Conservation (phyloP, 2,888 invertebrate genomes). For the Hirtodrosophila confusa region DNA sequence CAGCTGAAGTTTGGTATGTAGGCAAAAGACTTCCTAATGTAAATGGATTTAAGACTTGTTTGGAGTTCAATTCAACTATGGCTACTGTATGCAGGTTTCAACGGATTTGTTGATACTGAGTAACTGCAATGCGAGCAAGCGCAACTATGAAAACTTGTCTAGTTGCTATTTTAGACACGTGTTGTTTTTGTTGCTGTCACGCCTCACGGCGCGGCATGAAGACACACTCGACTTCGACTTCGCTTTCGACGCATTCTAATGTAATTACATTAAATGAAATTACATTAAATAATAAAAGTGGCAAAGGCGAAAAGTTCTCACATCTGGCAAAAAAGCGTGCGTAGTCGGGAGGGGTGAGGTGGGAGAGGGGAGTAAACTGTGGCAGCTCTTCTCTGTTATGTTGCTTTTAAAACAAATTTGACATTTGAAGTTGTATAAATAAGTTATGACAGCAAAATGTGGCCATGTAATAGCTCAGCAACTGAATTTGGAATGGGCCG, state of each 20-base stretch:
- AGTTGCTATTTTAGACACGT: slow-evolving; percentile 25
- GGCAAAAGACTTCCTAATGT: no score
- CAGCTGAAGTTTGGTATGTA: no score
- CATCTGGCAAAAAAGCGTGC: slow-evolving; percentile 21
- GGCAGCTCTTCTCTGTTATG: slow-evolving; percentile 26
- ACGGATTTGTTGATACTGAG: not conserved
- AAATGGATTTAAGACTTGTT: no score
- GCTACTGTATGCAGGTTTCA: no score
- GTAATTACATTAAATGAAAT: slow-evolving; percentile 70
- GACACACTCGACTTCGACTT: slow-evolving; percentile 8
- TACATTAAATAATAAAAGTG: slow-evolving; percentile 70
- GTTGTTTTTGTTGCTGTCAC: slow-evolving; percentile 20
- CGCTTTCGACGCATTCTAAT: slow-evolving; percentile 57
- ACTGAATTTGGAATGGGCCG: slow-evolving; percentile 34
- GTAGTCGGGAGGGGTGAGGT: no score
- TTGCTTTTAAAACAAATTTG: slow-evolving; percentile 66
- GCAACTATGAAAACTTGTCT: not conserved
- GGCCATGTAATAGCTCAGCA: slow-evolving; percentile 35
- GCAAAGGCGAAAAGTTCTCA: slow-evolving; percentile 40
- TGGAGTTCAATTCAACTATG: no score
- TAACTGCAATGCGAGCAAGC: not conserved
- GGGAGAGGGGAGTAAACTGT: not conserved
- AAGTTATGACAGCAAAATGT: slow-evolving; percentile 68
- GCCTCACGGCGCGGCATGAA: slow-evolving; percentile 10
- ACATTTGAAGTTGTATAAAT: slow-evolving; percentile 75